phyloP scores from a whole-genome alignment of 2,113 vertebrate genomes.

The Aix galericulata region DNA sequence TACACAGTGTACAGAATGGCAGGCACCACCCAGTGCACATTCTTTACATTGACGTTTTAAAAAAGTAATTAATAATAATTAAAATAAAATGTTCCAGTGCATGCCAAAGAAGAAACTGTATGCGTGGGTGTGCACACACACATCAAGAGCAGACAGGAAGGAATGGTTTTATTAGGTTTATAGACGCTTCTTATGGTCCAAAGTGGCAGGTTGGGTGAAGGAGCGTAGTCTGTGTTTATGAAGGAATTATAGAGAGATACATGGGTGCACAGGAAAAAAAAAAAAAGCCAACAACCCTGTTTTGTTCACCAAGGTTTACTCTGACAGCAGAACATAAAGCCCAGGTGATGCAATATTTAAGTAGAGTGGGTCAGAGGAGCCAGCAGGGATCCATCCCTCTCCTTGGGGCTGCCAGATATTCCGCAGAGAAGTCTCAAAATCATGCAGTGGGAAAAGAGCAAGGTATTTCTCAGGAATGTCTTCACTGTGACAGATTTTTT shows the following conservation, averaged over 20 bases:
- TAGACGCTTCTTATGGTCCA: not conserved
- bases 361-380: not conserved
- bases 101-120: not conserved
- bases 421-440: not conserved
- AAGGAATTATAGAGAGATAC: not conserved
- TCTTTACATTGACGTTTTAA: not conserved
- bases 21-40: not conserved
- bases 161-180: not conserved
- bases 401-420: fast-evolving
- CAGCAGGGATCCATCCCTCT: not conserved
- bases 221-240: not conserved
- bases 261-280: not conserved
- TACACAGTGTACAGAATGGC: not conserved
- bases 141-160: not conserved
- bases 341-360: not conserved
- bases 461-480: not conserved
- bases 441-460: not conserved
- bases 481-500: not conserved
- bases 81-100: not conserved
- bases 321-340: not conserved
- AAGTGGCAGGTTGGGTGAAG: not conserved
- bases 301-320: not conserved
- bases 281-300: not conserved
- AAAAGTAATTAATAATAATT: not conserved
- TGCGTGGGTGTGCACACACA: not conserved